Base-by-base conservation (phyloP, 2,113 vertebrate genomes). In the Albula goreensis region DNA sequence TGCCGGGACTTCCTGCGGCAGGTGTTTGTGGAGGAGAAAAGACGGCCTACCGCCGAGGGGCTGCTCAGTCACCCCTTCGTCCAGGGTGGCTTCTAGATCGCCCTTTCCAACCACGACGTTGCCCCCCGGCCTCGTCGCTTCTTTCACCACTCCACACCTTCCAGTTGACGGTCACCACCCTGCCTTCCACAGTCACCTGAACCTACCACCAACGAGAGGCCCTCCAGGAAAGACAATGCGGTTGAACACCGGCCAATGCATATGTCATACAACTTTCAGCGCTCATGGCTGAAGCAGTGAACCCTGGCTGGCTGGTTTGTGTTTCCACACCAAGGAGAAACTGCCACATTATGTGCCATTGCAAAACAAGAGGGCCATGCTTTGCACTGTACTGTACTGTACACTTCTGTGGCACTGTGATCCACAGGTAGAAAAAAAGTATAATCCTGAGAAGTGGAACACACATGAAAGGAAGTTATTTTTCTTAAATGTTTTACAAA, bases 21-120 rank as follows among this genome's bases (percentile, higher is more conserved):
- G 93, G 96, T 98, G 91, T 97, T 98, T 10, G 96, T 97, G 89
- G 97, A 97, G 90, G 97, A 98, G 93, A 97, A 97, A 91, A 95
- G 96, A 91, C 92, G 97, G 80, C 97, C 97, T 49, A 97, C 97
- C 0, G 97, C 97, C 0, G 97, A 98, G 83, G 91, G 92, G 70
- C 93, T 98, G 85, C 96, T 98, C 88, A 93, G 95, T 48, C 97
- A 98, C 80, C 93, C 96, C 0, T 98, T 98, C 0, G 95, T 97
- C 88, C 96, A 82, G 92, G 93, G 96, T 19, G 91, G 92, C 92
- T 96, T 97, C 94, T 98, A 96, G 95, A 12, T 12, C 22, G 13
- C 25, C 57, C 48, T 63, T 11, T 12, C 6, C 15, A 66, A 31
- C 50, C 82, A 1, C 56, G 50, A 48, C 87, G 87, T 70, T 41